A percentile compares a stretch with the other conserved stretches of the same genome.
These are phyloP conservation scores for Vulpes vulpes DNA, from an alignment of 2,113 vertebrate genomes.

Conservation along the genomic window DNA sequence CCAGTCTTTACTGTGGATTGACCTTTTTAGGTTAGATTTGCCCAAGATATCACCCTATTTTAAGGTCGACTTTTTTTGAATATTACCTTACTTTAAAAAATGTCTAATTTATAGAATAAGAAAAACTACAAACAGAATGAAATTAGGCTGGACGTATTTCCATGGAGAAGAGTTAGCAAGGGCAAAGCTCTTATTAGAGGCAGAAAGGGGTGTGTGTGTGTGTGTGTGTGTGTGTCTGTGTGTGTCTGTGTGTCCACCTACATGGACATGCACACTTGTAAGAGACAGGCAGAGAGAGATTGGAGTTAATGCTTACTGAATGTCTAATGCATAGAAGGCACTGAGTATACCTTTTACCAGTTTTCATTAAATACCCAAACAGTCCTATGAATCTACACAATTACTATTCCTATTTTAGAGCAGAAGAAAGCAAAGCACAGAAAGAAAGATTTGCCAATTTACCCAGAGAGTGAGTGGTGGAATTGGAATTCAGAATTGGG, in stretches of 20 bases:
- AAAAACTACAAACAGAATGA: neutral
- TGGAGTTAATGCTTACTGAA: neutral
- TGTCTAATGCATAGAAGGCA: neutral
- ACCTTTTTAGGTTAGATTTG: too few relatives aligned
- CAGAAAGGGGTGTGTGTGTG: neutral
- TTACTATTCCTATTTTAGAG: neutral
- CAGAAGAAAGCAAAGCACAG: neutral
- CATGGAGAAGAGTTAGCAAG: neutral
- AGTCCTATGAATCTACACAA: neutral
- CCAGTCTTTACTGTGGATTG: too few relatives aligned
- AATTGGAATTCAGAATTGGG: neutral
- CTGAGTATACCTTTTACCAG: neutral
- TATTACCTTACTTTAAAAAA: neutral
- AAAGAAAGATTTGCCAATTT: neutral
- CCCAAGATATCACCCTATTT: too few relatives aligned
- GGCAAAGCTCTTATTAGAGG: neutral
- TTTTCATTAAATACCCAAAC: neutral
- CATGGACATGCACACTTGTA: neutral
- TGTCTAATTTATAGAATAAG: neutral
- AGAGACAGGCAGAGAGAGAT: neutral
- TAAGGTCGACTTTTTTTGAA: too few relatives aligned
- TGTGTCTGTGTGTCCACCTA: too few relatives aligned
- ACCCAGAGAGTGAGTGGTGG: neutral
- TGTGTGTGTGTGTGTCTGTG: neutral
- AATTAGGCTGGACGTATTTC: neutral